phyloP scores from a whole-genome alignment of 2,888 invertebrate species.

The Cheilosia vernalis region DNA sequence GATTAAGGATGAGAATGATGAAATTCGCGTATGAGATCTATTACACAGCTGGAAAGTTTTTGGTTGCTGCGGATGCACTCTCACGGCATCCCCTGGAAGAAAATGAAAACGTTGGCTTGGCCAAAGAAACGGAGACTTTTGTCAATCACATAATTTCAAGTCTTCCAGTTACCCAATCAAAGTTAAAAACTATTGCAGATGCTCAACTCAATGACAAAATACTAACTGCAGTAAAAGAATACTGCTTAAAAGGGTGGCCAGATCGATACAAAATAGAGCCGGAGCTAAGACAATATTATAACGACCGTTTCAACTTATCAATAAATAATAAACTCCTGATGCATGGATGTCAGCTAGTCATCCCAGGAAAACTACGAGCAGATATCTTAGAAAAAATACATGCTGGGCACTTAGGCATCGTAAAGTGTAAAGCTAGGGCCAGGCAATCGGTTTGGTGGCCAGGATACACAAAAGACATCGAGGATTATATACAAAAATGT shows the following conservation, averaged over 20 bases:
- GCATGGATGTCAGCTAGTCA: conserved; percentile 16
- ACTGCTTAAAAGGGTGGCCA: conserved; percentile 14
- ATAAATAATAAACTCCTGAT: conserved; percentile 15
- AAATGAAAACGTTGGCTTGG: neutral
- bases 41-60: conserved; percentile 65
- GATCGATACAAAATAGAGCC: neutral
- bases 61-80: conserved; percentile 71
- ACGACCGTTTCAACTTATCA: conserved; percentile 7
- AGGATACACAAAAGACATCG: conserved; percentile 40
- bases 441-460: conserved; percentile 25
- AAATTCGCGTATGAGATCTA: conserved; percentile 61
- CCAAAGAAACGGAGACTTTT: too few relatives aligned
- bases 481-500: conserved; percentile 32
- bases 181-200: conserved; percentile 2
- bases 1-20: conserved; percentile 61
- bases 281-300: conserved; percentile 1
- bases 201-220: conserved; percentile 3
- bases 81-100: conserved; percentile 29
- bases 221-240: neutral
- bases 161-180: conserved; percentile 12
- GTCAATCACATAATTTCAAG: conserved; percentile 15
- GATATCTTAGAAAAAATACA: conserved; percentile 18
- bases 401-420: conserved; percentile 9
- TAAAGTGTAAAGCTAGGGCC: conserved; percentile 18
- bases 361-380: neutral